Evolutionary conservation across 2,113 vertebrate genomes (phyloP), one percentile per base, ranked within the genome.

Genomic region (Calyptommatus sinebrachiatus): DNA sequence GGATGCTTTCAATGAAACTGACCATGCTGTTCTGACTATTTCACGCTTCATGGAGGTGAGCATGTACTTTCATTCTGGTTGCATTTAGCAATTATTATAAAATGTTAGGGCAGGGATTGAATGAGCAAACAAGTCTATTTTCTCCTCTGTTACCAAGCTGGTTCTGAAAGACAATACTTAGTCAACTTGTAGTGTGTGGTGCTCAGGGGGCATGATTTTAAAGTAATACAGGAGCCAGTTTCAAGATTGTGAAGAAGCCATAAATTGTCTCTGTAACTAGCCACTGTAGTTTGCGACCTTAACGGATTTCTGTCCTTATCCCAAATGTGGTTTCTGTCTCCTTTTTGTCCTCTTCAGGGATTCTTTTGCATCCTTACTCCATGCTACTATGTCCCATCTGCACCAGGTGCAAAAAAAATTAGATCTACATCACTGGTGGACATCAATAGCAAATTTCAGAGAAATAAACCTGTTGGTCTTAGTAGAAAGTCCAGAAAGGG

Each of bases 31-130:
- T 86, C 93, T 94, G 90, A 97, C 95, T 81, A 97, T 99, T 80
- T 97, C 98, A 2, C 96, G 91, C 75, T 99, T 99, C 93, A 99
- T 99, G 98, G 98, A 99, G 96, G 98, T 99, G 68, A 82, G 74
- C 77, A 45, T 71, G n/a, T 21, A 71, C 24, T 63, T 71, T 21
- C 28, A 21, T 18, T 2, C 35, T 50, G n/a, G 6, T 20, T 5
- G 16, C 8, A 8, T n/a, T 46, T 28, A 20, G 41, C 24, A 20
- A 20, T 67, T 22, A 69, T 57, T 21, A 14, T 75, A 57, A 57
- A 57, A 14, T 57, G 16, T 18, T 57, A 57, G 11, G 14, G 14
- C 53, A 57, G 11, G 53, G 50, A 57, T 5, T 57, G 53, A 57
- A 57, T 2, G 14, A 4, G 18, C 22, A 61, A 21, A 57, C 22